Evolutionary conservation across 2,113 vertebrate species (phyloP), one percentile per base, ranked within the genome.

Genomic region (Turdus rufiventris): DNA sequence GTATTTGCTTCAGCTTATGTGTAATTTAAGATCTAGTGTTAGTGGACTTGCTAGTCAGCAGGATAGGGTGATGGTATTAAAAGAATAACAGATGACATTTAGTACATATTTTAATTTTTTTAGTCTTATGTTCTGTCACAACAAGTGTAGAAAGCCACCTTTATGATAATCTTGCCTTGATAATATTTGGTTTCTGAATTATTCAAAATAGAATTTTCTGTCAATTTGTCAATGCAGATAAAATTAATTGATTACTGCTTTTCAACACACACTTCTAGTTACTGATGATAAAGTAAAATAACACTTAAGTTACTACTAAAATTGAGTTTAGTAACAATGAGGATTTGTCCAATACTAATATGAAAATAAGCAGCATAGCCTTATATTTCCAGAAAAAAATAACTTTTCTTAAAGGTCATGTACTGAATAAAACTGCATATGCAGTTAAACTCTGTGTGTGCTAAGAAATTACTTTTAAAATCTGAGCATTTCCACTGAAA

Each of bases 211-310:
- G 19, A 79, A 89, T 83, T 86, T 56, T 94, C 61, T 94, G 88
- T 91, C 94, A 93, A 85, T 91, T 93, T 97, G 75, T 89, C 77
- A 96, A 91, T 85, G 48, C 73, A 85, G 89, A 92, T 53, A 94
- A 91, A 96, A 96, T 83, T 43, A 96, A 94, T 96, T 88, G 73
- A 23, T 62, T 95, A 94, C 87, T 94, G 34, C 23, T 92, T 97
- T 95, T 89, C 75, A 65, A 67, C 15, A 71, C 14, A 83, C 40
- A 53, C 23, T 91, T 96, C 84, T 96, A 90, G 42, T 62, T 90
- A 86, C 18, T 73, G 71, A 80, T 74, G 43, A 80, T 91, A 85
- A 18, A 84, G 31, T 72, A 71, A 91, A 86, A 90, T 83, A 91
- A 83, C 34, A 70, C 23, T 74, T 54, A 54, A 61, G 34, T 92